These are phyloP conservation scores for Archips crataeganus DNA, from an alignment of 2,888 invertebrate species.

Conservation along the genomic window DNA sequence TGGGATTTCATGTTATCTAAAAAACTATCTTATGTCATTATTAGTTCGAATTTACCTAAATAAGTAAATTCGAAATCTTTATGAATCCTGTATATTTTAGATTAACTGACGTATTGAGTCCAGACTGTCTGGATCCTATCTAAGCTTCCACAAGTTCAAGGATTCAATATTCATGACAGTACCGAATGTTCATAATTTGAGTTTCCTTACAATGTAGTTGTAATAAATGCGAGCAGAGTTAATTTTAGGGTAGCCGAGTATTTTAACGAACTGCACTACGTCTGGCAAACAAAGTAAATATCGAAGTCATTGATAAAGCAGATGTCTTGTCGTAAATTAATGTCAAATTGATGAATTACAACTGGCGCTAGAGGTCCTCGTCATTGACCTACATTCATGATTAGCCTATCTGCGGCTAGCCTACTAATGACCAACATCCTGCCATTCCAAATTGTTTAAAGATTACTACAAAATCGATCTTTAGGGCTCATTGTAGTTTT, in stretches of 20 bases:
- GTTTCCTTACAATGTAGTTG: not conserved
- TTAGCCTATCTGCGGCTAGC: constrained; percentile 40
- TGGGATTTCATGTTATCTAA: not conserved
- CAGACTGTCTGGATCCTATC: not conserved
- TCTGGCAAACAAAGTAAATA: not conserved
- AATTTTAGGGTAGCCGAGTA: not conserved
- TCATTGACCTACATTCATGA: constrained; percentile 42
- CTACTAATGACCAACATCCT: constrained; percentile 41
- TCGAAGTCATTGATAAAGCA: constrained; percentile 7
- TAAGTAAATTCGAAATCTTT: not conserved
- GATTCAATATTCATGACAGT: not conserved
- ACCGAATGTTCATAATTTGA: constrained; percentile 5
- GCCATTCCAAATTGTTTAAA: constrained; percentile 26
- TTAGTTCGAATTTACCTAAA: too few species aligned
- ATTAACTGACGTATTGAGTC: not conserved
- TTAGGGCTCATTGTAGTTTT: not conserved
- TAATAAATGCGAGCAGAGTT: not conserved
- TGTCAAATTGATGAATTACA: constrained; percentile 28
- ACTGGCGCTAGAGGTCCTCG: constrained; percentile 30
- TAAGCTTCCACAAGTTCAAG: constrained; percentile 4
- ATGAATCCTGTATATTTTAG: not conserved
- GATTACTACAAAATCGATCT: constrained; percentile 22
- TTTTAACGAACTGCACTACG: not conserved
- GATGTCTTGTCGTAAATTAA: constrained; percentile 26
- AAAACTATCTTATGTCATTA: not conserved